Evolutionary conservation across 1,140 invertebrate species (phyloP).

Genomic region (Drosophila guanche): DNA sequence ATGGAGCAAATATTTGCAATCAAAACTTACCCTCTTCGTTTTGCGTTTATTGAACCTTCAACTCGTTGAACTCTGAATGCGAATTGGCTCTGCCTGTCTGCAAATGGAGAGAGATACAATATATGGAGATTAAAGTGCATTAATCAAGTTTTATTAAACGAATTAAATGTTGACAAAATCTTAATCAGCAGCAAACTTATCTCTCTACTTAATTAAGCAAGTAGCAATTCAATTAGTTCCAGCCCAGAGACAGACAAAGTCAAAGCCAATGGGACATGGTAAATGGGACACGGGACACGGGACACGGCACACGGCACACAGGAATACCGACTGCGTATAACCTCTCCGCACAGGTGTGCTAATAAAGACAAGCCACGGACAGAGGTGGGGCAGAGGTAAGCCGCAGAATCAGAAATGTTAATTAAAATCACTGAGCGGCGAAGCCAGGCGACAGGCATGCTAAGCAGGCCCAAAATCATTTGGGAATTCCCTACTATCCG

Average conservation of each 20-base stretch:
- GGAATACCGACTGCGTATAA: slow-evolving; percentile 20
- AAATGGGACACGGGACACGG: too few relatives aligned
- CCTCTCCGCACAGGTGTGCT: slow-evolving; percentile 58
- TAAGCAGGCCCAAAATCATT: slow-evolving; percentile 49
- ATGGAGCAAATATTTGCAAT: slow-evolving; percentile 9
- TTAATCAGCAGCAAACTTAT: slow-evolving; percentile 54
- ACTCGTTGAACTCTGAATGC: slow-evolving; percentile 16
- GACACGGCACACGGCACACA: too few relatives aligned
- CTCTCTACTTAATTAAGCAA: slow-evolving; percentile 66
- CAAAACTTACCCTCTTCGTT: slow-evolving; percentile 48
- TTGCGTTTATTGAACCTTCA: slow-evolving; percentile 37
- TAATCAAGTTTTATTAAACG: slow-evolving; percentile 58
- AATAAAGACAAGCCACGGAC: slow-evolving; percentile 47
- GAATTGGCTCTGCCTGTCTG: slow-evolving; percentile 27
- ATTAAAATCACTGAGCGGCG: slow-evolving; percentile 75
- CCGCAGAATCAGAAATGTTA: slow-evolving; percentile 81
- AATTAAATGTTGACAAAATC: slow-evolving; percentile 53
- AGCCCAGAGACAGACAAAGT: slow-evolving; percentile 32
- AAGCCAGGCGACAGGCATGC: slow-evolving; percentile 52
- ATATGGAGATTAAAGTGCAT: slow-evolving; percentile 45
- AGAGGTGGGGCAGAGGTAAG: slow-evolving; percentile 24
- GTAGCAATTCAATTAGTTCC: slow-evolving; percentile 75
- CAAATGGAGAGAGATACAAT: slow-evolving; percentile 41
- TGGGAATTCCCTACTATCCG: slow-evolving; percentile 17
- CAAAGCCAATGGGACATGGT: slow-evolving; percentile 23